phyloP scores from a whole-genome alignment of 2,888 invertebrate genomes.

The Calliphora vomitoria region DNA sequence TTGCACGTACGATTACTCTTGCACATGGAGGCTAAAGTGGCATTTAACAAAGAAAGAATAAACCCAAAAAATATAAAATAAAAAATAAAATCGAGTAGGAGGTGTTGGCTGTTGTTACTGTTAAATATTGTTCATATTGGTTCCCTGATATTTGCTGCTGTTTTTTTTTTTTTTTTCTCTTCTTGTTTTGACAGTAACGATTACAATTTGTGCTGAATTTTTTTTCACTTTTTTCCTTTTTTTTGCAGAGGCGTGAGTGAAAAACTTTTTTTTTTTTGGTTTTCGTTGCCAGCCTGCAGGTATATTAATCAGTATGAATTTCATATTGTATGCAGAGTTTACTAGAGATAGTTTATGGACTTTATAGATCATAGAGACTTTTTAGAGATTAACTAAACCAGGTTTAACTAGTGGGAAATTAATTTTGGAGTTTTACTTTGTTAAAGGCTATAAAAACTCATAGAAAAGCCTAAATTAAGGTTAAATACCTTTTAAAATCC shows the following conservation, averaged over 20 bases:
- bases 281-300: conserved; percentile 42
- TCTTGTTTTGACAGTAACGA: conserved; percentile 67
- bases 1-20: conserved; percentile 56
- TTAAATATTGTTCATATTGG: conserved; percentile 61
- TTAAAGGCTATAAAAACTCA: too few species aligned
- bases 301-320: conserved; percentile 44
- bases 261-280: conserved; percentile 41
- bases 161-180: conserved; percentile 31
- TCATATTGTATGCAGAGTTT: neutral
- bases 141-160: conserved; percentile 42
- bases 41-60: conserved; percentile 44
- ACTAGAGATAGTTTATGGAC: too few species aligned
- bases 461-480: too few species aligned
- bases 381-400: too few species aligned
- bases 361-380: too few species aligned
- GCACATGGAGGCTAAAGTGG: conserved; percentile 47
- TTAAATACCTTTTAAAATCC: too few species aligned
- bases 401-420: too few species aligned
- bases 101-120: conserved; percentile 69
- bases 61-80: conserved; percentile 1
- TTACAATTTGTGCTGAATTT: conserved; percentile 62
- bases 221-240: conserved; percentile 1
- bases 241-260: conserved; percentile 57
- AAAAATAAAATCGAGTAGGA: conserved; percentile 63
- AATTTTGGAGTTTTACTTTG: too few species aligned